Base-by-base conservation (phyloP, 2,113 vertebrate genomes). In the Glaucidium brasilianum region DNA sequence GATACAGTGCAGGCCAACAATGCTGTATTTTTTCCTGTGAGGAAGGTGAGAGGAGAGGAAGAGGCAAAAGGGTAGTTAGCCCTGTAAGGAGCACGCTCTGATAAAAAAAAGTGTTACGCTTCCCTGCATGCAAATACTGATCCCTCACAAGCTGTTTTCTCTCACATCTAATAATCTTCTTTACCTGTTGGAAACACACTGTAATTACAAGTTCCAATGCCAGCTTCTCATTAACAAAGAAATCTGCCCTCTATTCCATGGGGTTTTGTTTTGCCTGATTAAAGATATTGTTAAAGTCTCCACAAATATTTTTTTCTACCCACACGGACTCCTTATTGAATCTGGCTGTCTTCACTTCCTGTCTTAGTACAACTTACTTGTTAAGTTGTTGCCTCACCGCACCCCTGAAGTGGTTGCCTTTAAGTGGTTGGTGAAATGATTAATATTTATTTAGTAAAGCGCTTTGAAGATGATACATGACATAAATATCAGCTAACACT, bases 401-500 rank as follows among this genome's bases (percentile, higher is more conserved):
- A 88, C 50, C 81, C 94, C 74, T 82, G 59, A 94, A 93, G 89
- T 91, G 84, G 89, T 66, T 96, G 74, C 58, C 80, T 94, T 88
- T 85, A 94, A 97, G 86, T 90, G 81, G 83, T n/a, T 81, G 77
- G 66, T 85, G 69, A 96, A 95, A 91, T 83, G 55, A 93, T 94
- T 92, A 92, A 85, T 88, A 96, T 88, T 95, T 96, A 74, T 92
- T 94, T 91, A 90, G 78, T 62, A 82, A 69, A 90, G 45, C 59
- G 90, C 84, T 95, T 94, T 85, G 84, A 95, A 92, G 93, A 95
- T 59, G 49, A 87, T 82, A 90, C 39, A 85, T 82, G 86, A 79
- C 81, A 92, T 76, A 95, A 94, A 77, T 78, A 97, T 68, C 74
- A 91, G 55, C n/a, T 75, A 85, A 66, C 41, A 27, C 9, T 62